Evolutionary conservation across 2,797 vertebrate species (phyloP).

Genomic region (Pogonophryne albipinna): DNA sequence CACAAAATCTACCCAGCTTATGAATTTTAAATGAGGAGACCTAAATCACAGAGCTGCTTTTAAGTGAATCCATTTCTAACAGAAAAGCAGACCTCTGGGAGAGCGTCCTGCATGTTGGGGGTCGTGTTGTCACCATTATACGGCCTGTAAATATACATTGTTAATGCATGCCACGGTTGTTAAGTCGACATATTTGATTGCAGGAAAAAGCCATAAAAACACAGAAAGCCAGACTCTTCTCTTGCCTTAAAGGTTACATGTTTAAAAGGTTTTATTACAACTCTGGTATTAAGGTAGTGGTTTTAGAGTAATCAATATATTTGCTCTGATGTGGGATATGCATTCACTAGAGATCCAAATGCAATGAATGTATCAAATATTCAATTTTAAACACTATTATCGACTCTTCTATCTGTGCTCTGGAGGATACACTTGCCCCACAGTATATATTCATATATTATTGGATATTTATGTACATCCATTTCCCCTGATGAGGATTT

Average conservation of each 20-base stretch:
- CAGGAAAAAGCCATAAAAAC: background rate
- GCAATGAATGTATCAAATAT: slow-evolving; percentile 24
- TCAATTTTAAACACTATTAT: slow-evolving; percentile 11
- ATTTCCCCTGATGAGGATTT: background rate
- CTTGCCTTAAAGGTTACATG: background rate
- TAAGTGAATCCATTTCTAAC: slow-evolving; percentile 76
- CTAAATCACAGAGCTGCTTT: slow-evolving; percentile 72
- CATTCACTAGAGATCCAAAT: slow-evolving; percentile 2
- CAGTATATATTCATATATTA: background rate
- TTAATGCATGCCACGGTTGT: slow-evolving; percentile 43
- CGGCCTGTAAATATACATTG: slow-evolving; percentile 57
- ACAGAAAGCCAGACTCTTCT: background rate
- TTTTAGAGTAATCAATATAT: background rate
- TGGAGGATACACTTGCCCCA: slow-evolving; percentile 2
- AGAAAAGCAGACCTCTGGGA: slow-evolving; percentile 63
- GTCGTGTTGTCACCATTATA: slow-evolving; percentile 36
- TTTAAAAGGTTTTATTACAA: background rate
- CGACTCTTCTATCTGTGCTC: slow-evolving; percentile 9
- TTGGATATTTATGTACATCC: slow-evolving; percentile 16
- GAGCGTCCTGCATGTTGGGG: slow-evolving; percentile 24
- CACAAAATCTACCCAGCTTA: slow-evolving; percentile 75
- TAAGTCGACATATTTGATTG: slow-evolving; percentile 18
- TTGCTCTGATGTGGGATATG: slow-evolving; percentile 1
- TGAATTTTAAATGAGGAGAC: slow-evolving; percentile 78
- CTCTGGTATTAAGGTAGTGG: background rate